Evolutionary conservation across 2,888 invertebrate species (phyloP), one percentile per base, ranked within the genome.

Genomic region (Epirrhoe alternata): DNA sequence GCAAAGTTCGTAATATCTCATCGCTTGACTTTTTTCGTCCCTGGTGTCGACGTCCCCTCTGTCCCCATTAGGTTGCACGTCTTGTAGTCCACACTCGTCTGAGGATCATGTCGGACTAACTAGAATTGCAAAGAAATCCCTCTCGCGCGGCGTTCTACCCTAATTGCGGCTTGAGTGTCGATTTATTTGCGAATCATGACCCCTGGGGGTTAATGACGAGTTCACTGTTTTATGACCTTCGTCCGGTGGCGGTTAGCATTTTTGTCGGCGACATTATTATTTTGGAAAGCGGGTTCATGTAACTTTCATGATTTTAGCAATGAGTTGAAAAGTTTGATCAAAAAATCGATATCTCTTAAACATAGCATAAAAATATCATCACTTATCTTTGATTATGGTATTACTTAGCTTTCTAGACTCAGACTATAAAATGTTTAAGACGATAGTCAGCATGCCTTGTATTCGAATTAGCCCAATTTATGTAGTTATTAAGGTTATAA

Each of bases 121-220:
- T 86, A 83, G 87, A 91, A 92, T 92, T 90, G 91, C 90, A 76
- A 87, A 84, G 84, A 87, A 86, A 92, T 91, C 91, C 90, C 86
- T 80, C 80, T 69, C 64, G 66, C 56, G 61, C 53, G 64, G 45
- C 54, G 88, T 85, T 77, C 79, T 78, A 79, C 63, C 85, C 85
- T 92, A 91, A 91, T 91, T 91, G 90, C 81, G 84, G 84, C 87
- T 89, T 76, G 82, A 78, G 81, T 80, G 83, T 79, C 89, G 87
- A 90, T 92, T 92, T 92, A 90, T 91, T 88, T 86, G 83, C 78
- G 84, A 87, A 86, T 86, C 87, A 88, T 87, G 87, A 83, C 84
- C 80, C 81, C 76, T 78, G 74, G 68, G 64, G 61, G 74, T 75
- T 84, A 83, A 83, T 84, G 84, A 83, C 78, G 72, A 82, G 78